phyloP scores from a whole-genome alignment of 1,140 invertebrate species.

The Nymphalis io region DNA sequence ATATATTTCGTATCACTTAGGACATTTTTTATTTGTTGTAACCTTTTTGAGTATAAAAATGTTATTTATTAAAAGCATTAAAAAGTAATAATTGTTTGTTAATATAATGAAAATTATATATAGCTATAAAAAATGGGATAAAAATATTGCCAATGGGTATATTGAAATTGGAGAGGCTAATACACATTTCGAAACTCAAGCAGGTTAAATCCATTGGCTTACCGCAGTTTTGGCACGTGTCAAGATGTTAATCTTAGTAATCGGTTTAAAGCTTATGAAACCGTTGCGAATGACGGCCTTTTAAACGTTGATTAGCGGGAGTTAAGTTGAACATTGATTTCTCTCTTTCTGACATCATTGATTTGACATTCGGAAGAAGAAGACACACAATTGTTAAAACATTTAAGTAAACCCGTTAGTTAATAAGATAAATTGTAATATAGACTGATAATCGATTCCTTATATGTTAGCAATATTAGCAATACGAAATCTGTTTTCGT shows the following conservation, averaged over 20 bases:
- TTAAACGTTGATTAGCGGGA: too few relatives aligned
- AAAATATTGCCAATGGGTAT: constrained; percentile 2
- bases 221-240: constrained; percentile 25
- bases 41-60: constrained; percentile 2
- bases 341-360: too few relatives aligned
- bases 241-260: constrained; percentile 22
- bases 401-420: constrained; percentile 19
- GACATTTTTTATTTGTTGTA: constrained; percentile 24
- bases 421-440: constrained; percentile 6
- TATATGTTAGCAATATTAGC: background rate
- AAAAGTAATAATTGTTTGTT: background rate
- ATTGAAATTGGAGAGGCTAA: constrained; percentile 2
- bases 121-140: background rate
- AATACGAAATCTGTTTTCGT: background rate
- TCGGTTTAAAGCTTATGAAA: constrained; percentile 42
- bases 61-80: background rate
- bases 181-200: background rate
- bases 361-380: too few relatives aligned
- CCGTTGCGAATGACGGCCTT: constrained; percentile 18
- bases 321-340: too few relatives aligned
- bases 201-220: constrained; percentile 8
- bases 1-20: constrained; percentile 15
- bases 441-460: constrained; percentile 10
- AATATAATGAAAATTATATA: constrained; percentile 4
- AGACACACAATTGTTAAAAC: too few relatives aligned